Evolutionary conservation across 2,113 vertebrate species (phyloP).

Genomic region (Hydrochoerus hydrochaeris): DNA sequence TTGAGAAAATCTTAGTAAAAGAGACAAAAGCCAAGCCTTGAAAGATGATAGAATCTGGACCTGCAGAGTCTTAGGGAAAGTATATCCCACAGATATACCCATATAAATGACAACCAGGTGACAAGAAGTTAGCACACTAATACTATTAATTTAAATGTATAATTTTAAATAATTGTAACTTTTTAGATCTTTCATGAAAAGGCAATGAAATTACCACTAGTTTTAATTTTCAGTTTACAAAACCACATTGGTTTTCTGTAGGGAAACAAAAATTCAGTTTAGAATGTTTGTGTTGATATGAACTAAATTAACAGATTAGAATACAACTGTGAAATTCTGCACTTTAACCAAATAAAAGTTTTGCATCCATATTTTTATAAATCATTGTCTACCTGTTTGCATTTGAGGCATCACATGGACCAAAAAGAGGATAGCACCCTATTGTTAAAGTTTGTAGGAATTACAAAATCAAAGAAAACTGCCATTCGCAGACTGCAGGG

Average conservation of each 20-base stretch:
- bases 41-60: background rate
- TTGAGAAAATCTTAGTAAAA: background rate
- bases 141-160: background rate
- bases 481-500: too few relatives aligned
- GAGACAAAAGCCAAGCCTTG: background rate
- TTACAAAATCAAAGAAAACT: background rate
- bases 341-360: background rate
- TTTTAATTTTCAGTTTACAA: constrained; percentile 43
- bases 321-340: background rate
- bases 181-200: background rate
- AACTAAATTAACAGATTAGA: background rate
- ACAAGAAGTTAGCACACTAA: background rate
- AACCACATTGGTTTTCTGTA: background rate
- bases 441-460: background rate
- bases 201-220: background rate
- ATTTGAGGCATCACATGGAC: background rate
- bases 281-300: background rate
- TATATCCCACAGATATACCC: background rate
- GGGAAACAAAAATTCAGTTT: background rate
- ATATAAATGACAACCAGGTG: background rate
- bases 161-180: constrained; percentile 30
- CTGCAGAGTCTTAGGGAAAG: background rate
- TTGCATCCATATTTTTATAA: background rate
- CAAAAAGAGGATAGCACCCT: background rate
- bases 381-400: background rate